Evolutionary conservation across 1,140 invertebrate genomes (phyloP).

Genomic region (Linepithema humile): DNA sequence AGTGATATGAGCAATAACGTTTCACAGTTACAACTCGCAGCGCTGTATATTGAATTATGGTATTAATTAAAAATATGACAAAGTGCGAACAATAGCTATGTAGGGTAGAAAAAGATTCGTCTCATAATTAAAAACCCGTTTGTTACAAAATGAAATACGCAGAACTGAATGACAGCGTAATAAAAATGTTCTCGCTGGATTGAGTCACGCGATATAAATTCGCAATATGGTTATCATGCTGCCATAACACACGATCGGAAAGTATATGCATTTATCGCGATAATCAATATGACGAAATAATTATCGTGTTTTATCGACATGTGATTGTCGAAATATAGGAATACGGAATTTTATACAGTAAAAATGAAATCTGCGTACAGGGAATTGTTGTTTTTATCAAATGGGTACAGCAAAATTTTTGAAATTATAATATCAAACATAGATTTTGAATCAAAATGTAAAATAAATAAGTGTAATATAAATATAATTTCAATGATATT

Average conservation of each 20-base stretch:
- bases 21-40: not conserved
- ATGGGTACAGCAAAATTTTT: no score
- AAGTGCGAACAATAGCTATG: not conserved
- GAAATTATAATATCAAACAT: no score
- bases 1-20: not conserved
- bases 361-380: no score
- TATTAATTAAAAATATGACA: not conserved
- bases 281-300: not conserved
- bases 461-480: no score
- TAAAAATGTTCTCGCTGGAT: not conserved
- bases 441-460: no score
- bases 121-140: constrained; percentile 15
- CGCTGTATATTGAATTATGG: not conserved
- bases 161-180: not conserved
- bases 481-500: no score
- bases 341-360: not conserved
- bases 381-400: no score
- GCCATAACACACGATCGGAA: not conserved
- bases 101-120: not conserved
- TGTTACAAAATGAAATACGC: not conserved
- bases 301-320: not conserved
- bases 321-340: not conserved
- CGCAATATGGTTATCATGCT: not conserved
- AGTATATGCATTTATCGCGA: not conserved
- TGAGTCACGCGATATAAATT: not conserved